Evolutionary conservation across 2,888 invertebrate genomes (phyloP).

Genomic region (Scelioninae gen. 1): DNA sequence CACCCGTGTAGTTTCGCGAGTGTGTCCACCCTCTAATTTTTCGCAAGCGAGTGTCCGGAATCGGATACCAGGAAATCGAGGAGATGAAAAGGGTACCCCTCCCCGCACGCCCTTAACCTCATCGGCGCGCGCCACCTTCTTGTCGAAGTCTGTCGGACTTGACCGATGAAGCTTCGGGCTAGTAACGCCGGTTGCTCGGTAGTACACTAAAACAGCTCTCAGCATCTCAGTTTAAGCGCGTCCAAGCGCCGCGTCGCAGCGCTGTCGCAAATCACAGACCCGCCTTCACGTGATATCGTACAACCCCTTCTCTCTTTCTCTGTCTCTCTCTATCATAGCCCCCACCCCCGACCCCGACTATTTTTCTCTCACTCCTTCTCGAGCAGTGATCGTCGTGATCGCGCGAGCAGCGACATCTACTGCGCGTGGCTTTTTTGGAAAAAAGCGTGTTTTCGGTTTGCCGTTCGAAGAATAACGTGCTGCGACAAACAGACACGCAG

Average conservation of each 20-base stretch:
- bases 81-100: conserved; percentile 65
- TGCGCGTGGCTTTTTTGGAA: conserved; percentile 54
- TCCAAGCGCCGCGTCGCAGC: conserved; percentile 64
- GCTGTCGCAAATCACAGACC: conserved; percentile 54
- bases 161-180: conserved; percentile 77
- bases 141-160: conserved; percentile 77
- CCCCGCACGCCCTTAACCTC: conserved; percentile 48
- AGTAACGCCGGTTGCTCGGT: conserved; percentile 75
- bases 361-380: conserved; percentile 9
- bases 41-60: conserved; percentile 40
- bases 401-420: conserved; percentile 63
- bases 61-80: conserved; percentile 66
- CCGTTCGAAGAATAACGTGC: conserved; percentile 39
- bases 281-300: conserved; percentile 45
- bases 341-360: conserved; percentile 9
- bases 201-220: conserved; percentile 65
- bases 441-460: conserved; percentile 42
- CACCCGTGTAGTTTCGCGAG: not conserved
- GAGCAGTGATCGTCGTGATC: conserved; percentile 37
- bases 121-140: conserved; percentile 74
- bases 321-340: conserved; percentile 25
- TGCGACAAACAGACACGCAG: conserved; percentile 34
- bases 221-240: conserved; percentile 70
- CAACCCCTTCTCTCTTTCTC: conserved; percentile 30
- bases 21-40: conserved; percentile 51